A percentile compares a stretch with the other conserved stretches of the same genome.
Evolutionary conservation across 1,140 invertebrate genomes (phyloP).

Genomic region (Caenorhabditis brenneri): DNA sequence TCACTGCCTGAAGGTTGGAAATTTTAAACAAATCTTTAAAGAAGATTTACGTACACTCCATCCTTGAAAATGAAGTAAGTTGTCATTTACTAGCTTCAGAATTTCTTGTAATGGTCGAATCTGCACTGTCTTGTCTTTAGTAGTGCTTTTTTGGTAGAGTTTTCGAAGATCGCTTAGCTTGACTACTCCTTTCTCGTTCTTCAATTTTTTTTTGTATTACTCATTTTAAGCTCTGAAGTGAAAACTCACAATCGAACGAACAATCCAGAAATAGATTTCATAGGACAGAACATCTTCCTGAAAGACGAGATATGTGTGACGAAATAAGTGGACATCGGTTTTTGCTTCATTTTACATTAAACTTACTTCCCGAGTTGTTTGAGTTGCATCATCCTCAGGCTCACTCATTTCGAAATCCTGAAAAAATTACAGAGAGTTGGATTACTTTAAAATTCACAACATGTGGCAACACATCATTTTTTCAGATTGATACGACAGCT

Average conservation of each 20-base stretch:
- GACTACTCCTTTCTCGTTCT: slow-evolving; percentile 25
- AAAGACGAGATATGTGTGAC: background rate
- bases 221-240: no score
- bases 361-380: slow-evolving; percentile 5
- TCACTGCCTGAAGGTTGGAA: background rate
- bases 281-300: background rate
- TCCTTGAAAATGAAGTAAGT: slow-evolving; percentile 9
- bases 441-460: no score
- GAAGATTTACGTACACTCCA: background rate
- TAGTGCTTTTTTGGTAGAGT: background rate
- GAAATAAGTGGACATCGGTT: no score
- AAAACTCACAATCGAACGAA: background rate
- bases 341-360: no score
- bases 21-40: background rate
- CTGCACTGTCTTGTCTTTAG: background rate
- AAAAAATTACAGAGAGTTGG: background rate
- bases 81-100: background rate
- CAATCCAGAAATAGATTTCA: slow-evolving; percentile 8
- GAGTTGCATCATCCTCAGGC: background rate
- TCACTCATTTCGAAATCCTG: background rate
- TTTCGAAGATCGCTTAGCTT: slow-evolving; percentile 1
- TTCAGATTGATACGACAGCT: no score
- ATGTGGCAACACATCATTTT: no score
- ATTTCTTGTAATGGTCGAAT: background rate
- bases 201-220: background rate